A percentile compares a stretch with the other conserved stretches of the same genome.
These are phyloP conservation scores for Eublepharis macularius DNA, from an alignment of 2,113 vertebrate genomes.

Conservation along the genomic window DNA sequence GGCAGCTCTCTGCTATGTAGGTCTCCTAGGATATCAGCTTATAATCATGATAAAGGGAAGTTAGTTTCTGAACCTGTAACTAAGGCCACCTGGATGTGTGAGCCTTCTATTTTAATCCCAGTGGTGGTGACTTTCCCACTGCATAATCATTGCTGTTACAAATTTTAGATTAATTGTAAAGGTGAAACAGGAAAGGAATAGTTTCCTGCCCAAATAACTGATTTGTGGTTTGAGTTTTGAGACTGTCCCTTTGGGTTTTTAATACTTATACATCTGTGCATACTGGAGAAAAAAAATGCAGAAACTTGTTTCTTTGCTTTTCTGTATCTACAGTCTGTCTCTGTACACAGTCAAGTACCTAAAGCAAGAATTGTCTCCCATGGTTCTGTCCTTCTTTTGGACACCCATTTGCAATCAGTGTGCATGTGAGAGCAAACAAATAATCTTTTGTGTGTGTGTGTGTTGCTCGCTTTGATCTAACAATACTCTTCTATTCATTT, in stretches of 20 bases:
- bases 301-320: not conserved
- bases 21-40: not conserved
- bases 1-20: not conserved
- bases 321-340: not conserved
- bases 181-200: not conserved
- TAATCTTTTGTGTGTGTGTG: not conserved
- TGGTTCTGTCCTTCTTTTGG: constrained; percentile 1
- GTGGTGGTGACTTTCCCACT: not conserved
- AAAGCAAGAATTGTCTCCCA: not conserved
- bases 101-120: not conserved
- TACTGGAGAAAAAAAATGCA: not conserved
- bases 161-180: not conserved
- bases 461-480: constrained; percentile 41
- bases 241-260: not conserved
- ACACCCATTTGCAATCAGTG: not conserved
- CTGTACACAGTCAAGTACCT: not conserved
- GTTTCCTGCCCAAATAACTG: not conserved
- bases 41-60: not conserved
- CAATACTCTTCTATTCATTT: constrained; percentile 33
- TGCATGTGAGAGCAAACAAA: not conserved
- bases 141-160: not conserved
- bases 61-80: not conserved
- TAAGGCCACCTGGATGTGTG: not conserved
- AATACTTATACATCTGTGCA: not conserved
- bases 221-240: not conserved